A percentile compares a stretch with the other conserved stretches of the same genome.
These are phyloP conservation scores for Symphodus melops DNA, from an alignment of 2,113 vertebrate genomes.

Conservation along the genomic window DNA sequence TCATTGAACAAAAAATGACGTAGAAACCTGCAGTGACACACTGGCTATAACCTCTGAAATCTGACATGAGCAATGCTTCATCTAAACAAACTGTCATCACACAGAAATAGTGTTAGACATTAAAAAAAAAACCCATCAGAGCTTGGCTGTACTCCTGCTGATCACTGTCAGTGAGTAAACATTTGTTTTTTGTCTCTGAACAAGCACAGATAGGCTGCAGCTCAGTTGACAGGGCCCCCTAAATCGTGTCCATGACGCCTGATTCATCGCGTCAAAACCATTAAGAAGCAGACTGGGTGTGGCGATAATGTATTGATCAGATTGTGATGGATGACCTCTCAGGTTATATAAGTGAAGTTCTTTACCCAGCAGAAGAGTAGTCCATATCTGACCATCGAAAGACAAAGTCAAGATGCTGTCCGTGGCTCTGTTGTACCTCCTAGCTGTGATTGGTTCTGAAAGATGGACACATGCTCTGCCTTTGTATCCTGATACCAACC, in stretches of 20 bases:
- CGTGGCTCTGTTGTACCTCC: constrained; percentile 68
- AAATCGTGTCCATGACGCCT: constrained; percentile 75
- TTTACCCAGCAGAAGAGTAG: constrained; percentile 33
- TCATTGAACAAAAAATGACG: constrained; percentile 26
- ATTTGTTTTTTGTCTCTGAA: constrained; percentile 83
- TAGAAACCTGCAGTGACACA: constrained; percentile 27
- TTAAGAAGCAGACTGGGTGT: constrained; percentile 75
- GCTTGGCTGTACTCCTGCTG: constrained; percentile 53
- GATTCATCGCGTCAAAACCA: constrained; percentile 78
- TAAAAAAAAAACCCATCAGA: constrained; percentile 57
- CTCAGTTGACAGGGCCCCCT: constrained; percentile 73
- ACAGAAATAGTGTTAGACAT: constrained; percentile 50
- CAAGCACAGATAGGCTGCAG: constrained; percentile 82
- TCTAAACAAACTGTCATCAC: constrained; percentile 57
- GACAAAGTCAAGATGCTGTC: constrained; percentile 76
- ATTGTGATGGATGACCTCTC: constrained; percentile 73
- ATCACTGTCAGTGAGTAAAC: constrained; percentile 76
- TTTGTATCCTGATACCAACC: constrained; percentile 71
- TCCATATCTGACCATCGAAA: constrained; percentile 27
- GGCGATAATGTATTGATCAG: constrained; percentile 82
- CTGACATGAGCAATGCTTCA: constrained; percentile 59
- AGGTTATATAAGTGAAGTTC: constrained; percentile 79
- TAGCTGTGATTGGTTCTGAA: constrained; percentile 74
- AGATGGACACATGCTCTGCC: constrained; percentile 74
- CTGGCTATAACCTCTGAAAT: constrained; percentile 16